phyloP scores from a whole-genome alignment of 2,797 vertebrate species.

The Eupleurogrammus muticus region DNA sequence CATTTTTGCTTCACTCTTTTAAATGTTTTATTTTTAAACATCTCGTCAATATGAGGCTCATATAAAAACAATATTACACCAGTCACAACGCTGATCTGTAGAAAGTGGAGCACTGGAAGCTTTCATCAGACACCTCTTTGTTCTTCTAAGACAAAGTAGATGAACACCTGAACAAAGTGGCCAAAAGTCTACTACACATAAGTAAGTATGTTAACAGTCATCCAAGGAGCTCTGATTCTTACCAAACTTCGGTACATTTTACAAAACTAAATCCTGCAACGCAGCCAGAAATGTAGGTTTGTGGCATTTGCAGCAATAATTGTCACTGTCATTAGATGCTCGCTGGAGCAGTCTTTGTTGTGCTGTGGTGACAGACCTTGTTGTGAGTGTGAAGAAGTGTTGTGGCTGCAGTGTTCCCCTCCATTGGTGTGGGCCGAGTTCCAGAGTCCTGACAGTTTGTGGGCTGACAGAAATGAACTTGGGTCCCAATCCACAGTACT shows the following conservation, averaged over 20 bases:
- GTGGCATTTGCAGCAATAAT: slow-evolving; percentile 7
- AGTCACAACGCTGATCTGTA: slow-evolving; percentile 10
- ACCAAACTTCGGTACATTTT: slow-evolving; percentile 2
- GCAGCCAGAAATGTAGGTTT: not conserved
- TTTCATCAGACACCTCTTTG: slow-evolving; percentile 26
- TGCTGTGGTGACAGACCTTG: slow-evolving; percentile 85
- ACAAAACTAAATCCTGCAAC: not conserved
- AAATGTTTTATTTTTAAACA: slow-evolving; percentile 15
- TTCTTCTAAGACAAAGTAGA: slow-evolving; percentile 10
- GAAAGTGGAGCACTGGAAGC: not conserved
- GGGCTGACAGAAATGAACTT: slow-evolving; percentile 98
- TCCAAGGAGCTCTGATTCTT: not conserved
- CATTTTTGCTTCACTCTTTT: not conserved
- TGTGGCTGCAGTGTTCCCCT: slow-evolving; percentile 89
- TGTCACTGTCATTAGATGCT: slow-evolving; percentile 3
- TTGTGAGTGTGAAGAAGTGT: slow-evolving; percentile 85
- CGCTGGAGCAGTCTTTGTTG: not conserved
- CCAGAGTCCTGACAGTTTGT: slow-evolving; percentile 99
- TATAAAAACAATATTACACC: slow-evolving; percentile 4
- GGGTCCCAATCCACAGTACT: slow-evolving; percentile 99
- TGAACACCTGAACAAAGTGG: slow-evolving; percentile 17
- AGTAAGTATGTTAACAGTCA: not conserved
- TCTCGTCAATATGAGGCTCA: not conserved
- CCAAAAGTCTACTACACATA: slow-evolving; percentile 15
- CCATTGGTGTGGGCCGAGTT: slow-evolving; percentile 94